These are phyloP conservation scores for Heterodera schachtii DNA, from an alignment of 1,140 invertebrate genomes.

Conservation along the genomic window DNA sequence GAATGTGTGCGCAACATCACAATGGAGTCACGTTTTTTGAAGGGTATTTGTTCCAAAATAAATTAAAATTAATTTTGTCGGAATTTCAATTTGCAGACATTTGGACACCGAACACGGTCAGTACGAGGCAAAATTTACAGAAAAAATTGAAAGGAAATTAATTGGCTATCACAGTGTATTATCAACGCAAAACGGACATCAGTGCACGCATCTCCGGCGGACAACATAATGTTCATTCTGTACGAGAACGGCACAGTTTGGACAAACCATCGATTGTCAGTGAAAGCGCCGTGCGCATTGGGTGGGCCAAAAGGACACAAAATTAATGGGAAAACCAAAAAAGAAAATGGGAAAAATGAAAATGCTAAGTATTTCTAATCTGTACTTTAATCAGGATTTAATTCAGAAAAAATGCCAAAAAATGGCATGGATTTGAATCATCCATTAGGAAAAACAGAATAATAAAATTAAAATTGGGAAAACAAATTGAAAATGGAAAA, in stretches of 20 bases:
- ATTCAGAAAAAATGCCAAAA: slow-evolving; percentile 10
- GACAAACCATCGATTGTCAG: slow-evolving; percentile 62
- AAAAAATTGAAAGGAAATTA: slow-evolving; percentile 1
- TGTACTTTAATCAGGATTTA: too few species aligned
- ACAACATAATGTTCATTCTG: slow-evolving; percentile 60
- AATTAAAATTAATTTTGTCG: neutral
- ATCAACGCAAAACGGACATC: slow-evolving; percentile 61
- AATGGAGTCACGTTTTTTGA: slow-evolving; percentile 58
- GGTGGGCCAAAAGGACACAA: slow-evolving; percentile 25
- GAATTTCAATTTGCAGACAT: slow-evolving; percentile 36
- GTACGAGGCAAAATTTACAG: neutral
- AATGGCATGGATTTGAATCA: too few species aligned
- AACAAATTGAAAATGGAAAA: too few species aligned
- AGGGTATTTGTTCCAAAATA: neutral
- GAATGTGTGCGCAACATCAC: slow-evolving; percentile 65
- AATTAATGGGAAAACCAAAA: too few species aligned
- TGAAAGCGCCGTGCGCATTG: slow-evolving; percentile 62
- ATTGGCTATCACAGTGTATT: slow-evolving; percentile 43
- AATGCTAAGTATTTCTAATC: too few species aligned
- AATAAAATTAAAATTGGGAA: too few species aligned
- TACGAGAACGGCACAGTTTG: slow-evolving; percentile 62
- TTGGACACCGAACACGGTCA: slow-evolving; percentile 61
- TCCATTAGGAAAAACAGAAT: too few species aligned
- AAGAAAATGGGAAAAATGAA: too few species aligned
- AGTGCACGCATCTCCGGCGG: slow-evolving; percentile 62